Conservation (phyloP, 2,888 invertebrate genomes). For the Stramonita haemastoma region DNA sequence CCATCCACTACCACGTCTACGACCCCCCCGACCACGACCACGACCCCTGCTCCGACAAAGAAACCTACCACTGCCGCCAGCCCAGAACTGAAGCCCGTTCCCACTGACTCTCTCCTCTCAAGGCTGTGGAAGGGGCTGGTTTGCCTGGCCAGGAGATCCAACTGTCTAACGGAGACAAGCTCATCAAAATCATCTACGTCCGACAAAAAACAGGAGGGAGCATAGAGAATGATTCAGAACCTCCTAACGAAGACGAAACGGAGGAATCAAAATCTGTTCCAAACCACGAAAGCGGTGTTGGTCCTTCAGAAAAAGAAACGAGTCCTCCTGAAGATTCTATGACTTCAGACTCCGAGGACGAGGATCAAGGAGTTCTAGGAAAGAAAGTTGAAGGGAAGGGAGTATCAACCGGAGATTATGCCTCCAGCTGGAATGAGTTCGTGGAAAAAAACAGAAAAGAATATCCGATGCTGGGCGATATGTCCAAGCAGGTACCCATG, state of each 20-base stretch:
- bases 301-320: background rate
- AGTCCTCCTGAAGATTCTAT: background rate
- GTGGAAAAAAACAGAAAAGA: background rate
- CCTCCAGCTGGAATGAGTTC: background rate
- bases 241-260: background rate
- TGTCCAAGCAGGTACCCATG: background rate
- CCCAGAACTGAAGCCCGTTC: background rate
- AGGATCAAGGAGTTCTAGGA: background rate
- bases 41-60: background rate
- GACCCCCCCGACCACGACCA: background rate
- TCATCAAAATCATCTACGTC: constrained; percentile 10
- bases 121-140: background rate
- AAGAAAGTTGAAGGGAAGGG: background rate
- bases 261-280: background rate
- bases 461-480: background rate
- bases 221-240: background rate
- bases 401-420: background rate
- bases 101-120: background rate
- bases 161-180: background rate
- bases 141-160: background rate
- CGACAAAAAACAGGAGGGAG: background rate
- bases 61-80: background rate
- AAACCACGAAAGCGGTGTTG: background rate
- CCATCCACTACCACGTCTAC: background rate
- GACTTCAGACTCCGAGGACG: background rate